These are phyloP conservation scores for Nyleta sp. DNA, from an alignment of 2,888 invertebrate species.

Conservation along the genomic window DNA sequence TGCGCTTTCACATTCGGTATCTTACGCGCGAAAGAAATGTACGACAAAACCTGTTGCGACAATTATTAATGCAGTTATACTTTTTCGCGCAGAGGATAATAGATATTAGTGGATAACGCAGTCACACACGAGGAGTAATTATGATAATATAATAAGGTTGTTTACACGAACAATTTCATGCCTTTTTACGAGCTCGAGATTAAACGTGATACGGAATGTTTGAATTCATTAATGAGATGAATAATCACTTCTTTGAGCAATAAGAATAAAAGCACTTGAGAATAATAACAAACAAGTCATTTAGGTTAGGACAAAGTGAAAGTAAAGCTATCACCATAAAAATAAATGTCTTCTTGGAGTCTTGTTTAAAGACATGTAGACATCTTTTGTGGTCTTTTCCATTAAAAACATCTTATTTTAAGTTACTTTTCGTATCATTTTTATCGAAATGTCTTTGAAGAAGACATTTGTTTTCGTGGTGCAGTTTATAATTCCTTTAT, in stretches of 20 bases:
- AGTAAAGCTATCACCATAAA: too few species aligned
- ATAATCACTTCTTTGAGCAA: not conserved
- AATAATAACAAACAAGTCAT: too few species aligned
- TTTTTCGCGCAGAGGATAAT: slow-evolving; percentile 6
- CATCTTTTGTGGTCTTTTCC: too few species aligned
- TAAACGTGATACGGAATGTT: not conserved
- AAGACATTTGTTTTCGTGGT: too few species aligned
- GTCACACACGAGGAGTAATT: not conserved
- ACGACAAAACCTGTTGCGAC: slow-evolving; percentile 18
- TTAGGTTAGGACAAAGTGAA: too few species aligned
- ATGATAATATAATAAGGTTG: slow-evolving; percentile 3
- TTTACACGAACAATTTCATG: not conserved
- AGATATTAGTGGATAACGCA: not conserved
- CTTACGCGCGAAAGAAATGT: slow-evolving; percentile 23
- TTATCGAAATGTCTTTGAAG: too few species aligned
- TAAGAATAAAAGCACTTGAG: too few species aligned
- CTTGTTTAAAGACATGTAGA: too few species aligned
- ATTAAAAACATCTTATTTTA: too few species aligned
- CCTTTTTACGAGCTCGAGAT: not conserved
- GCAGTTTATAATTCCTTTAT: too few species aligned
- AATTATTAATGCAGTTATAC: slow-evolving; percentile 20
- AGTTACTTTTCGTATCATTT: too few species aligned
- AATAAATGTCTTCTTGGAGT: too few species aligned
- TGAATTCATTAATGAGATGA: not conserved
- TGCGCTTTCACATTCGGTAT: slow-evolving; percentile 28